A percentile compares a stretch with the other conserved stretches of the same genome.
Evolutionary conservation across 2,888 invertebrate species (phyloP).

Genomic region (Rhorus exstirpatorius): DNA sequence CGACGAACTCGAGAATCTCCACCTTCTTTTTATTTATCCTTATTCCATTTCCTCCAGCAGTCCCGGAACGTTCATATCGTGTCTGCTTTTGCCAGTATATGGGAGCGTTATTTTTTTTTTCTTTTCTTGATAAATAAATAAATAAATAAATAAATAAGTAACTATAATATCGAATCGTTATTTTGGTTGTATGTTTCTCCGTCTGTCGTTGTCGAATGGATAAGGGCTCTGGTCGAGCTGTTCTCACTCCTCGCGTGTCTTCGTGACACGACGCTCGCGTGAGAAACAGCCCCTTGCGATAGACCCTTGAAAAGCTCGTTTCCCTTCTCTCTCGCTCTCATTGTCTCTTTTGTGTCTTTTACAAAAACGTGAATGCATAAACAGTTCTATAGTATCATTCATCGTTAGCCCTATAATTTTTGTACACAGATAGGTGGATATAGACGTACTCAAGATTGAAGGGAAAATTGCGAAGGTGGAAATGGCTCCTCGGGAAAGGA

Average conservation of each 20-base stretch:
- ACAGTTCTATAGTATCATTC: constrained; percentile 7
- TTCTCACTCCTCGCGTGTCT: constrained; percentile 61
- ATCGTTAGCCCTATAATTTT: constrained; percentile 40
- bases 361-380: constrained; percentile 34
- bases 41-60: constrained; percentile 47
- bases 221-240: constrained; percentile 18
- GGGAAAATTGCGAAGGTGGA: constrained; percentile 9
- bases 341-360: constrained; percentile 5
- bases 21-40: constrained; percentile 64
- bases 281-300: constrained; percentile 75
- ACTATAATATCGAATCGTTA: constrained; percentile 35
- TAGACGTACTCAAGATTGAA: constrained; percentile 46
- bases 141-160: not conserved
- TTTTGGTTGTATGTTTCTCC: constrained; percentile 29
- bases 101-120: constrained; percentile 32
- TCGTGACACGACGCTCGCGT: constrained; percentile 68
- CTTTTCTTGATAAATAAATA: constrained; percentile 20
- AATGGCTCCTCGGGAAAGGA: constrained; percentile 27
- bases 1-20: constrained; percentile 73
- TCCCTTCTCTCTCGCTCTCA: constrained; percentile 32
- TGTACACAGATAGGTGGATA: constrained; percentile 6
- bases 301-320: constrained; percentile 44
- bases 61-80: constrained; percentile 8
- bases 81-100: not conserved
- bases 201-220: constrained; percentile 26